Percentiles rank a stretch among this genome's conserved stretches.
Evolutionary conservation across 2,113 vertebrate species (phyloP).

Genomic region (Boleophthalmus pectinirostris): DNA sequence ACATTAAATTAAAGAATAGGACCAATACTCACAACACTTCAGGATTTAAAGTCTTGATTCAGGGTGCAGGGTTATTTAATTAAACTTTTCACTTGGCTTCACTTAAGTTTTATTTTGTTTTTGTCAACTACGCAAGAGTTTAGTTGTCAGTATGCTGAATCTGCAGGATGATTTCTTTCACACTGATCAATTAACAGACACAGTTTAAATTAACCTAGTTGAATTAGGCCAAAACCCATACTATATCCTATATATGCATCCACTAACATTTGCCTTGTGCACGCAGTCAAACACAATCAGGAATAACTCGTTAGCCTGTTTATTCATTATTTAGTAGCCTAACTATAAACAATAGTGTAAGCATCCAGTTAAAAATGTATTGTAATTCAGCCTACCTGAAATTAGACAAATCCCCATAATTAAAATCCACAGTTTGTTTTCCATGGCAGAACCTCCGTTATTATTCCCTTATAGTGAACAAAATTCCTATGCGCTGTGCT

Average conservation of each 20-base stretch:
- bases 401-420: conserved; percentile 59
- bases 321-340: not conserved
- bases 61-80: not conserved
- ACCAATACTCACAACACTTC: not conserved
- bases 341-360: not conserved
- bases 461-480: conserved; percentile 52
- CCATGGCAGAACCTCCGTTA: conserved; percentile 59
- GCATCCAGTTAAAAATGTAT: not conserved
- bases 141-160: not conserved
- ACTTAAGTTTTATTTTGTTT: not conserved
- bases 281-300: not conserved
- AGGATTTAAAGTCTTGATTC: not conserved
- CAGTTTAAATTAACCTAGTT: not conserved
- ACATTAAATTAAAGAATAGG: not conserved
- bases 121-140: not conserved
- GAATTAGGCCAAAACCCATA: not conserved
- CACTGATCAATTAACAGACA: not conserved
- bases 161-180: not conserved
- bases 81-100: not conserved
- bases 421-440: conserved; percentile 60
- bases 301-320: not conserved
- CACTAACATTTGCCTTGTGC: not conserved
- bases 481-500: conserved; percentile 40
- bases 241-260: not conserved
- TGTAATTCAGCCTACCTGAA: conserved; percentile 47